phyloP scores from a whole-genome alignment of 2,113 vertebrate species.

The Oreochromis niloticus region DNA sequence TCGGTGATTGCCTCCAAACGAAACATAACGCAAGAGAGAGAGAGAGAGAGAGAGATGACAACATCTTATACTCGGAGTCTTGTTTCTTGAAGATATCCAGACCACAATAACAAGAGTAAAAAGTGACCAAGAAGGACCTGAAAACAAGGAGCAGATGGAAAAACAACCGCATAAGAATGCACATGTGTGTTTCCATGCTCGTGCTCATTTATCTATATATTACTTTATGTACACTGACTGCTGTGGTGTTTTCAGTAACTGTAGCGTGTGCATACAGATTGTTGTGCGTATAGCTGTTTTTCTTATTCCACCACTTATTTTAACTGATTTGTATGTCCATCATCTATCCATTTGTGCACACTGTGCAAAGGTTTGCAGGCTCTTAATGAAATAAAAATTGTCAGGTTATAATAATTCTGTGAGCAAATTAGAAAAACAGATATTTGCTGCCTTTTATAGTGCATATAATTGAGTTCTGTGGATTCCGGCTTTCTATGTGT shows the following conservation, averaged over 20 bases:
- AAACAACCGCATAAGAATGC: conserved; percentile 31
- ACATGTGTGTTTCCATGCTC: background rate
- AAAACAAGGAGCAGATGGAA: conserved; percentile 70
- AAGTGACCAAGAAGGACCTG: conserved; percentile 52
- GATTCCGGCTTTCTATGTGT: background rate
- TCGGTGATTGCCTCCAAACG: conserved; percentile 53
- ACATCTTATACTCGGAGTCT: conserved; percentile 9
- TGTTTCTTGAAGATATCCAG: conserved; percentile 68
- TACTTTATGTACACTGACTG: background rate
- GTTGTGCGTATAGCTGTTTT: background rate
- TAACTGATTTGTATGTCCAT: rapidly evolving
- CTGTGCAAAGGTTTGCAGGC: background rate
- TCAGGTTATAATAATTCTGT: background rate
- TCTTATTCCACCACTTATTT: background rate
- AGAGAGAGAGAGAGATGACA: conserved; percentile 13
- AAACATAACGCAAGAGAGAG: conserved; percentile 17
- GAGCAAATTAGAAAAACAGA: background rate
- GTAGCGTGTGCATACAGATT: background rate
- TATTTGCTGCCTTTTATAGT: background rate
- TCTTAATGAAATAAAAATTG: background rate
- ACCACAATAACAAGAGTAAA: conserved; percentile 54
- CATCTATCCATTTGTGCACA: background rate
- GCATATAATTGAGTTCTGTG: background rate
- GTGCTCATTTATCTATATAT: conserved; percentile 2
- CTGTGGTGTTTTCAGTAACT: background rate